Base-by-base conservation (phyloP, 1,140 invertebrate species). In the Halyomorpha halys region DNA sequence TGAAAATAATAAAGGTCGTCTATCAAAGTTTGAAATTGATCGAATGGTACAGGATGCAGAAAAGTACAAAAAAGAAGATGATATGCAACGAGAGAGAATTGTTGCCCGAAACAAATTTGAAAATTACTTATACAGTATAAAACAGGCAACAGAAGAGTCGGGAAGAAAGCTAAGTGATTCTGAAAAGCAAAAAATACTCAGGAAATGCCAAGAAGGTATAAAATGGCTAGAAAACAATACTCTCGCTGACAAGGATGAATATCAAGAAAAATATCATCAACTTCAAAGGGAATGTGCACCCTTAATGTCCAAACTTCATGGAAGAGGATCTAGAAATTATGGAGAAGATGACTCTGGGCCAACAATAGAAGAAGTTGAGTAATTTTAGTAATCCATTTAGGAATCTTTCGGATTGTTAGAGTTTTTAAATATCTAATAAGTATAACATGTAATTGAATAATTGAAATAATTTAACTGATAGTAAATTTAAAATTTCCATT, bases 301-400 rank as follows among this genome's bases (percentile, higher is more conserved):
- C 0, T 78, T 87, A 49, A 89, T 91, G 83, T 79, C 83, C 69
- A 90, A 90, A 71, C 70, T 90, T 8, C 86, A 90, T 68, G 81
- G 82, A 61, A 77, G 77, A 44, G 34, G 34, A 39, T 39, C 34
- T 11, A 76, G 73, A 18, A 70, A 65, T 44, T 70, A 72, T 34
- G 76, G 75, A 15, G 71, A 74, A 44, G 73, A 73, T 27, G 21
- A 25, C 23, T 59, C 54, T 64, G 84, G 83, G 61, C 84, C 85
- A 1, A 86, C 78, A 51, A 84, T 87, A 21, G 84, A 87, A 75
- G 85, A 83, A 78, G 85, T 79, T 19, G 78, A 79, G 71, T 83
- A 76, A 78, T 59, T 49, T 49, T 39, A 39, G 11, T 11, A 39
- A 39, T 11, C 34, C 4, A 39, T 39, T 39, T 1, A 39, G 11